Evolutionary conservation across 1,140 invertebrate species (phyloP), one percentile per base, ranked within the genome.

Genomic region (Drosophila murphyi): DNA sequence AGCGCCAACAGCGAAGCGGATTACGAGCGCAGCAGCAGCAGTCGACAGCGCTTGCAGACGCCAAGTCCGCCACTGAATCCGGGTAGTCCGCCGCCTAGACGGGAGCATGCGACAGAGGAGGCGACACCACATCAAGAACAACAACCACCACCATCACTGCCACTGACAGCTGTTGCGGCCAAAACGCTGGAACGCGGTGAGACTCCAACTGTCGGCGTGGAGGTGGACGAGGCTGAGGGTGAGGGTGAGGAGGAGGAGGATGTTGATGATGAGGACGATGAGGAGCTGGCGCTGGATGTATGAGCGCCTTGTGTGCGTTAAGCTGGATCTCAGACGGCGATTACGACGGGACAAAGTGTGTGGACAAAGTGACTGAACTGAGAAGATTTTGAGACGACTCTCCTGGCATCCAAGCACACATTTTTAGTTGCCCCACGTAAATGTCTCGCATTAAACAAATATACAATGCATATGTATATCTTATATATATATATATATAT

Each of bases 51-150:
- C 0, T n/a, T 87, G 61, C 50, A 80, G 47, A 81, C 91, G 31
- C 89, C 91, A 7, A 92, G 92, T 74, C 92, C 91, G 50, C 89
- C 80, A 12, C 71, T 92, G 0, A 92, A 92, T 90, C 90, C 91
- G 6, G 92, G 91, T 29, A 92, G 89, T 78, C 90, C 92, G 50
- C 91, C 92, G 37, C 81, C 89, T 5, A 65, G 79, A n/a, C 68
- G 83, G 1, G 70, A 64, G 37, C 57, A 39, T 12, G 41, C 61
- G 5, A 63, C 29, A 4, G 79, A 79, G 51, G 70, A 56, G 43
- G 41, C 80, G 47, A n/a, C 59, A 4, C 12, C 62, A 5, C 12
- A 20, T 20, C 20, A 20, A 20, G 20, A 20, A 20, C 20, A 20
- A 20, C 20, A 20, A 20, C 20, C 20, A 20, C 20, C 20, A 20